phyloP scores from a whole-genome alignment of 2,888 invertebrate species.

The Chironomus tentans region DNA sequence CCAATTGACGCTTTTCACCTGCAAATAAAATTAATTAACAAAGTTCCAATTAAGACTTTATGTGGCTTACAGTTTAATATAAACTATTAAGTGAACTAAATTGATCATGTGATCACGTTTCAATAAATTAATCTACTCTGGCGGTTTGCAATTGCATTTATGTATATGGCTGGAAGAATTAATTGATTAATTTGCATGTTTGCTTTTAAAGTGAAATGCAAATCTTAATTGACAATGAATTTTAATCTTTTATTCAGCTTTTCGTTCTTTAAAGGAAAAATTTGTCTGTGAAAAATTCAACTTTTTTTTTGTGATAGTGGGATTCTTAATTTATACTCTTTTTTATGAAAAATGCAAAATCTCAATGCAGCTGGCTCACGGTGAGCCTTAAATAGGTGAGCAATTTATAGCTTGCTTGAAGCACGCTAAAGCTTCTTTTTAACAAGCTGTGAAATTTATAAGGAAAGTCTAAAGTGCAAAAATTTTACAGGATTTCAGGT shows the following conservation, averaged over 20 bases:
- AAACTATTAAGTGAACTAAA: not conserved
- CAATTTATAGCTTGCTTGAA: no score
- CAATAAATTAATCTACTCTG: constrained; percentile 21
- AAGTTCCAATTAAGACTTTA: not conserved
- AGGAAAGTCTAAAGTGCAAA: no score
- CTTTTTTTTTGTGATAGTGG: no score
- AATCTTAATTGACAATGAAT: not conserved
- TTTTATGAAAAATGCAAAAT: no score
- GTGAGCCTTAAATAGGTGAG: no score
- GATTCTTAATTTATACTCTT: no score
- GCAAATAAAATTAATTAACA: constrained; percentile 18
- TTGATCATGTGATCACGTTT: constrained; percentile 17
- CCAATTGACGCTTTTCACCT: constrained; percentile 1
- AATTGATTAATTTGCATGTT: constrained; percentile 9
- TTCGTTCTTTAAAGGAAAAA: not conserved
- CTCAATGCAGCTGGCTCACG: no score
- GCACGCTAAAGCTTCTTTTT: no score
- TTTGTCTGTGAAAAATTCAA: not conserved
- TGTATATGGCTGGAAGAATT: not conserved
- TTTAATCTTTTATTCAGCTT: not conserved
- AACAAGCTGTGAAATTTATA: no score
- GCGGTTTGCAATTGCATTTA: constrained; percentile 15
- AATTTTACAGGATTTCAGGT: no score
- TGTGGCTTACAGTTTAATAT: constrained; percentile 18
- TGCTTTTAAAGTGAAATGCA: not conserved